phyloP scores from a whole-genome alignment of 2,113 vertebrate species.

The Cryptotis parvus region DNA sequence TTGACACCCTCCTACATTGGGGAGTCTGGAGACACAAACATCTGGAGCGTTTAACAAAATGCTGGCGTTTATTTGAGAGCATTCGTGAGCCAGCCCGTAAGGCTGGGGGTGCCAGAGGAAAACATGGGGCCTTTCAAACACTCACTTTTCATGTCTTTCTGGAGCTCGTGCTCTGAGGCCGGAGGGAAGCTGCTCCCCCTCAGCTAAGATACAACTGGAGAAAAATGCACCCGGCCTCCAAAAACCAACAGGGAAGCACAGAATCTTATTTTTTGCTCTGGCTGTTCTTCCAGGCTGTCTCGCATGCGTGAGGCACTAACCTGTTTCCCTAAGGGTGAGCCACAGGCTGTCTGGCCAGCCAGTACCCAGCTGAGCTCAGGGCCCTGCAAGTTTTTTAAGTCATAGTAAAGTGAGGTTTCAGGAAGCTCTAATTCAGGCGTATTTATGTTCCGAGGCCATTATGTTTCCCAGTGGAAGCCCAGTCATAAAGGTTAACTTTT shows the following conservation, averaged over 20 bases:
- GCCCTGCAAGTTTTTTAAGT: conserved; percentile 52
- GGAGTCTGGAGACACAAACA: background rate
- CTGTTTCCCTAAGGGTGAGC: conserved; percentile 80
- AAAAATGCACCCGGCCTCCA: background rate
- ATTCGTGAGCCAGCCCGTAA: no score
- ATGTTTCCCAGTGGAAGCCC: conserved; percentile 66
- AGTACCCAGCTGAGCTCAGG: conserved; percentile 19
- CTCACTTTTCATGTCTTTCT: no score
- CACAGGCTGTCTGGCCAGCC: background rate
- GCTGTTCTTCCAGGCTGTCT: conserved; percentile 84
- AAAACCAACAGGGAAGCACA: conserved; percentile 45
- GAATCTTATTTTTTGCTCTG: conserved; percentile 82
- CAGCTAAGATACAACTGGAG: conserved; percentile 27
- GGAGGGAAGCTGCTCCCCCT: background rate
- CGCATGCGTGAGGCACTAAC: conserved; percentile 80
- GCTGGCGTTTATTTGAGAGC: no score
- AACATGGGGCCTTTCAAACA: no score
- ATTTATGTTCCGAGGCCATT: conserved; percentile 69
- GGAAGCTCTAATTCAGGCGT: conserved; percentile 59
- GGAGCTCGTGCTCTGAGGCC: background rate
- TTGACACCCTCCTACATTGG: background rate
- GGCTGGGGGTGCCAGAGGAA: no score
- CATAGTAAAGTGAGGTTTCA: conserved; percentile 65
- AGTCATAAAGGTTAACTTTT: background rate
- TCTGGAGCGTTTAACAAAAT: background rate